Percentiles rank a stretch among this genome's conserved stretches.
Evolutionary conservation across 2,797 vertebrate genomes (phyloP).

Genomic region (Diplodus sargus): DNA sequence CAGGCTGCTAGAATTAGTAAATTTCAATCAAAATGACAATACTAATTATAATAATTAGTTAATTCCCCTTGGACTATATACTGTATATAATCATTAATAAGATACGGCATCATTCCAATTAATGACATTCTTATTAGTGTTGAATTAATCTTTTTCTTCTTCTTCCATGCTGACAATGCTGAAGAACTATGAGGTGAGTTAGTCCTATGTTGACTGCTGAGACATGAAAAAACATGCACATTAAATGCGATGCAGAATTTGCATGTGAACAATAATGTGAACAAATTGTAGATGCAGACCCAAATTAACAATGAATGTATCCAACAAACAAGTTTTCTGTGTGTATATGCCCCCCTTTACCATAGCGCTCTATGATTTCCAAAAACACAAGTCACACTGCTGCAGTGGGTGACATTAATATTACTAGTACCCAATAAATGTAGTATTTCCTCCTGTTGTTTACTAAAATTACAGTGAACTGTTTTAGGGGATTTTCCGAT

Average conservation of each 20-base stretch:
- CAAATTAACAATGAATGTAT: background rate
- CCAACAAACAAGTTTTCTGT: background rate
- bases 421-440: background rate
- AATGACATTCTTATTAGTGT: background rate
- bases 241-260: no score
- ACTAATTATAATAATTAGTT: background rate
- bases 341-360: background rate
- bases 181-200: constrained; percentile 82
- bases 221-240: background rate
- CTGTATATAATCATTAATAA: background rate
- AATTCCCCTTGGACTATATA: background rate
- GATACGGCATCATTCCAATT: background rate
- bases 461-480: no score
- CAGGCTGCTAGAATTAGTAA: no score
- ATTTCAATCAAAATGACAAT: no score
- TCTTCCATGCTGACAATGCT: constrained; percentile 47
- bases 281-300: background rate
- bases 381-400: background rate
- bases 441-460: no score
- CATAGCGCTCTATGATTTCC: background rate
- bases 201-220: constrained; percentile 2
- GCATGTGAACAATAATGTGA: background rate
- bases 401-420: no score
- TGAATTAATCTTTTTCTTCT: constrained; percentile 23
- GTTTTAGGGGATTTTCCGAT: no score